Evolutionary conservation across 2,113 vertebrate genomes (phyloP), one percentile per base, ranked within the genome.

Genomic region (Dolichotis patagonum): DNA sequence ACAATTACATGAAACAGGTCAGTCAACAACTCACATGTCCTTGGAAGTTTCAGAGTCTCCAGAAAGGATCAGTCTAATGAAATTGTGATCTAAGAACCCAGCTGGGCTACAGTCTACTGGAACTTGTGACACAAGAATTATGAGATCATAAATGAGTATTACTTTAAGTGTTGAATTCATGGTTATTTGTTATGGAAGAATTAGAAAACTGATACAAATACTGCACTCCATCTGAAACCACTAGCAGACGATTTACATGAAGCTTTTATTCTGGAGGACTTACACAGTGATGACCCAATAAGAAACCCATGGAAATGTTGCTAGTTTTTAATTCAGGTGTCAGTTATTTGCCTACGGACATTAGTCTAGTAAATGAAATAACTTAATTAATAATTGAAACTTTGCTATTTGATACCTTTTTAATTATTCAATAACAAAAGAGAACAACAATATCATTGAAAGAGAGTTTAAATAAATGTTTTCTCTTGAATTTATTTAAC

Each of bases 341-440:
- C 93, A 97, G n/a, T 98, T 98, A 97, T 96, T 98, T 98, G 97
- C 98, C 98, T 97, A 97, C 84, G 97, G 97, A 94, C 90, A 98
- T 98, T 96, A 98, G 98, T 97, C 90, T 71, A 92, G 91, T 97
- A 98, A 98, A 94, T 98, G 96, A 98, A 98, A 98, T 93, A 98
- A 97, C 94, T 90, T 62, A 71, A 98, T 98, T 97, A 98, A 98
- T 98, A 98, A 98, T 98, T 98, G 93, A 98, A 98, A 96, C 35
- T 95, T 97, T 97, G 96, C 90, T 98, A 97, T 98, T 98, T 98
- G 97, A 98, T 98, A 98, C 94, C 95, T 98, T 93, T 97, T 98
- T 98, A 98, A 98, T 98, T 98, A 98, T 99, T 98, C 95, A 98
- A 88, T 32, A 62, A 87, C 93, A 96, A 97, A 98, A 98, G 94